Base-by-base conservation (phyloP, 1,140 invertebrate genomes). In the Pseudomyrmex gracilis region DNA sequence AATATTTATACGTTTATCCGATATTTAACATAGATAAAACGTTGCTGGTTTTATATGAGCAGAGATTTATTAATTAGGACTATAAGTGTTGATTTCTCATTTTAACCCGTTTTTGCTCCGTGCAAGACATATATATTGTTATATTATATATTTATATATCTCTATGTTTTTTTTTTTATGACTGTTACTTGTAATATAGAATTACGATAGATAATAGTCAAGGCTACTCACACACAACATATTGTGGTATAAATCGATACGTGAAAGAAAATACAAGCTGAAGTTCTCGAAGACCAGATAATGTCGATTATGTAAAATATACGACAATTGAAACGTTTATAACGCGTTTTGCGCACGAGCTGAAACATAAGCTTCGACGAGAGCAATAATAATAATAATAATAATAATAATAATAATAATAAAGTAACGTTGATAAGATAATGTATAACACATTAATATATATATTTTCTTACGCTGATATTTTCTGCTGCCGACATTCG, bases 41-140 rank as follows among this genome's bases (percentile, higher is more conserved):
- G 24, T 55, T 84, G 20, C 61, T 83, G 58, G 58, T 83, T 78
- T 74, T 67, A 55, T 74, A 85, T 57, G n/a, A 83, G 43, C 76
- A 73, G 61, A 82, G 51, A 77, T 85, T 85, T 77, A 73, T 85
- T 77, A 73, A 86, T 84, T 73, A 85, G 58, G 0, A 61, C 51
- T 83, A 85, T 83, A 85, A 83, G 84, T 67, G 80, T 83, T 83
- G 71, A 55, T 85, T 83, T 67, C 15, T 45, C 63, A 49, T 15
- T n/a, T 55, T 22, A 34, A 1, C 10, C 24, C 34, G 63, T 24
- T 85, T 71, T 83, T 83, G 55, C 17, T 22, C 22, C 22, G 63
- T 12, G 13, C 15, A 58, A 80, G 60, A 80, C 20, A 53, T 73
- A 71, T 57, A 17, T 55, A 60, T 58, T 78, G 68, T 78, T 66